phyloP scores from a whole-genome alignment of 1,140 invertebrate species.

The Vanessa atalanta region DNA sequence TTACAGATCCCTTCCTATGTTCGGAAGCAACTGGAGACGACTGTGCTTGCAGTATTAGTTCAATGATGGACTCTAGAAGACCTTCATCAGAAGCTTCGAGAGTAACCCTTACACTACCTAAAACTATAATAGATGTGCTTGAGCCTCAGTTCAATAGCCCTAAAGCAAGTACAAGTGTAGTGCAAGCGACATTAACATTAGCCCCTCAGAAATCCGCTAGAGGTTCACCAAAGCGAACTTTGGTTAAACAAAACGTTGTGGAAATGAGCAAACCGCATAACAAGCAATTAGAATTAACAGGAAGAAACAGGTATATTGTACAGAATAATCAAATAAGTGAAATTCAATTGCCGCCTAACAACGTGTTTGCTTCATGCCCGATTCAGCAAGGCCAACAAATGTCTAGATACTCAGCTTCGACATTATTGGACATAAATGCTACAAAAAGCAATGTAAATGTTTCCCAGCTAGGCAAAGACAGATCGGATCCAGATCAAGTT shows the following conservation, averaged over 20 bases:
- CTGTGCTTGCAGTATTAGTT: conserved; percentile 75
- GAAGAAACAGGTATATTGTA: conserved; percentile 78
- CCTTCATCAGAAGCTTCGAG: conserved; percentile 79
- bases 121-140: conserved; percentile 74
- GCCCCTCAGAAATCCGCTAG: conserved; percentile 74
- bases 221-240: conserved; percentile 72
- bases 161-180: conserved; percentile 62
- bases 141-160: conserved; percentile 70
- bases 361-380: conserved; percentile 69
- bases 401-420: conserved; percentile 83
- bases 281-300: conserved; percentile 75
- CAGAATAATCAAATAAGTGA: conserved; percentile 81
- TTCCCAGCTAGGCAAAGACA: conserved; percentile 57
- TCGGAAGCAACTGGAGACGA: conserved; percentile 70
- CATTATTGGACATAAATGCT: conserved; percentile 77
- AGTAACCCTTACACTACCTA: conserved; percentile 73
- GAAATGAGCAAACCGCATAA: conserved; percentile 73
- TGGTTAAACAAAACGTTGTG: conserved; percentile 75
- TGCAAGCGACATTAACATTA: conserved; percentile 76
- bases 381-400: conserved; percentile 78
- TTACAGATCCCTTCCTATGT: conserved; percentile 79
- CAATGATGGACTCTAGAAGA: conserved; percentile 78
- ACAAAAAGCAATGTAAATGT: conserved; percentile 57
- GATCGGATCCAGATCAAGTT: conserved; percentile 55
- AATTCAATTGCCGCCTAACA: conserved; percentile 75